Evolutionary conservation across 2,797 vertebrate genomes (phyloP), one percentile per base, ranked within the genome.

Genomic region (Prionace glauca): DNA sequence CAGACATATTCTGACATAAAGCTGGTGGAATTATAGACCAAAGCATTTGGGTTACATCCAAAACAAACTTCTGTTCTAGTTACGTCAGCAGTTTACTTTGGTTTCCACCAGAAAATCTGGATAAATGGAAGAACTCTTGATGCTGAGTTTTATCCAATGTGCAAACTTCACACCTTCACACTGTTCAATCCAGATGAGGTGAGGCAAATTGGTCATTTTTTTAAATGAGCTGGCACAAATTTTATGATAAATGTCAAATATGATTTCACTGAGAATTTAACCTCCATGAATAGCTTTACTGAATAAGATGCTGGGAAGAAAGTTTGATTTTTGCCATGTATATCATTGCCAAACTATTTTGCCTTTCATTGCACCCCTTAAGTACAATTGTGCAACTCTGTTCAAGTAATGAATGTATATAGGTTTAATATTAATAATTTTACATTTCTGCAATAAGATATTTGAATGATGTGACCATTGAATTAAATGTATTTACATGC

Each of bases 1-100:
- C 4, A 0, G n/a, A 16, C 18, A 69, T 20, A 41, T 92, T 92
- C n/a, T 69, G 62, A 67, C 18, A 84, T 84, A 84, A 24, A 84
- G 18, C 41, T 84, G 81, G 81, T 92, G 90, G 90, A 67, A 65
- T 22, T 92, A 62, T 22, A 67, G 32, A 36, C 41, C 29, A 36
- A 41, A 50, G 36, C 41, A 24, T 36, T 69, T 69, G 90, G 60
- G 65, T 92, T 69, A n/a, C 32, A 69, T 92, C 62, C 90, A 92
- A 69, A 69, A 41, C 62, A 69, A 69, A 69, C 90, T 92, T 69
- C 32, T 36, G 62, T 92, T 92, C 62, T 69, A 11, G 90, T 92
- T 69, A 69, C n/a, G 41, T 92, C 90, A 92, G 90, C 90, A 92
- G 62, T 92, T 69, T 67, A 69, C n/a, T 67, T 69, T n/a, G 65